Evolutionary conservation across 2,797 vertebrate species (phyloP).

Genomic region (Lepus oiostolus): DNA sequence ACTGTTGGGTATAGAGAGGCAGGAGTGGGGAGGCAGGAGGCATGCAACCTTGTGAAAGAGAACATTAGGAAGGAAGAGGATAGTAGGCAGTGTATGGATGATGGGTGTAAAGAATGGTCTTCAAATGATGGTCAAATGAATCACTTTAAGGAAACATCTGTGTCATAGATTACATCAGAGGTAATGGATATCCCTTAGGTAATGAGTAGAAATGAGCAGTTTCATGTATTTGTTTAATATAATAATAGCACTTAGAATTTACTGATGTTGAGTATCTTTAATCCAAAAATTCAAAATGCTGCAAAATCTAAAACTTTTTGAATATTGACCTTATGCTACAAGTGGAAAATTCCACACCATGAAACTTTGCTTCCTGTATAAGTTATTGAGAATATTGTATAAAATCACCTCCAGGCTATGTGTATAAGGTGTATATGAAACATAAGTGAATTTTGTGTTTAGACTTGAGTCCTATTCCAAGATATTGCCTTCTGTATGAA

Average conservation of each 20-base stretch:
- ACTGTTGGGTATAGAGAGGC: background rate
- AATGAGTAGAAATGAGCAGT: background rate
- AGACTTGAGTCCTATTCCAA: background rate
- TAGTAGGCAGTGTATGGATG: background rate
- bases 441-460: background rate
- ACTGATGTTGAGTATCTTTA: background rate
- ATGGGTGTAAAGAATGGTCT: background rate
- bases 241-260: slow-evolving; percentile 7
- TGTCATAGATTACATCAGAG: background rate
- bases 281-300: background rate
- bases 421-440: background rate
- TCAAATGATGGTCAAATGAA: background rate
- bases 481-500: background rate
- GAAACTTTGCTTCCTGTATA: background rate
- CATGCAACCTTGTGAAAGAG: background rate
- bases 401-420: background rate
- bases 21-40: background rate
- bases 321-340: background rate
- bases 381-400: background rate
- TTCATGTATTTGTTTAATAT: background rate
- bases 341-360: background rate
- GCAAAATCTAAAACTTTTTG: background rate
- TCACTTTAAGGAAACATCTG: slow-evolving; percentile 38
- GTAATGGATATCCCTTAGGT: background rate
- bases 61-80: background rate